Evolutionary conservation across 1,140 invertebrate genomes (phyloP).

Genomic region (Drosophila sp.): DNA sequence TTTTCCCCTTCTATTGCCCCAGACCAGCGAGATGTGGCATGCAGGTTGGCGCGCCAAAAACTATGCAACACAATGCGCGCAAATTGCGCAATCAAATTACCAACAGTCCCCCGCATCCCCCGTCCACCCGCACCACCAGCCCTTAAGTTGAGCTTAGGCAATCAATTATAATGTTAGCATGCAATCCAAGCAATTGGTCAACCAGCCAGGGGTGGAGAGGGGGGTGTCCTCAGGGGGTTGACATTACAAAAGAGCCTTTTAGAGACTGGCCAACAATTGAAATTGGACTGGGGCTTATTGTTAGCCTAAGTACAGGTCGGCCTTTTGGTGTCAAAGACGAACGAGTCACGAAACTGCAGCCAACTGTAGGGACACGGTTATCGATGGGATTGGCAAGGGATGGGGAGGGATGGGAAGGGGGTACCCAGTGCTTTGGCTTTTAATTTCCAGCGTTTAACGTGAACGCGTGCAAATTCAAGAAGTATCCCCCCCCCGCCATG

Average conservation of each 20-base stretch:
- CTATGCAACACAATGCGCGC: conserved; percentile 82
- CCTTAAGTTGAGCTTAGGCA: conserved; percentile 63
- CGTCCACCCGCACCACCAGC: no score
- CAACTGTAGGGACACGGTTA: not conserved
- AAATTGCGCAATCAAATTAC: conserved; percentile 83
- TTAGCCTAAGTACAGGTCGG: conserved; percentile 72
- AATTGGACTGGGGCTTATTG: conserved; percentile 39
- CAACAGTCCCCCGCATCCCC: conserved; percentile 23
- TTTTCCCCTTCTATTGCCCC: conserved; percentile 27
- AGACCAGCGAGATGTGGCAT: conserved; percentile 20
- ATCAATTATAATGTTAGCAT: conserved; percentile 82
- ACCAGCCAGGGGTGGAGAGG: not conserved
- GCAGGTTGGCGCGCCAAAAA: conserved; percentile 74
- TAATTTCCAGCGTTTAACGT: conserved; percentile 73
- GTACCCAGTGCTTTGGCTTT: conserved; percentile 19
- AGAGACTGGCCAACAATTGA: conserved; percentile 30
- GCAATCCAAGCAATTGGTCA: conserved; percentile 67
- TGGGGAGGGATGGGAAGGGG: not conserved
- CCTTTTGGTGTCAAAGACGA: conserved; percentile 78
- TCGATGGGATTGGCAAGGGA: no score
- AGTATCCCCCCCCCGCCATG: not conserved
- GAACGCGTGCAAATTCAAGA: conserved; percentile 63
- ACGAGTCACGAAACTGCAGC: conserved; percentile 45
- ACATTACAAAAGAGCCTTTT: conserved; percentile 69
- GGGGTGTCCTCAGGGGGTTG: conserved; percentile 6